Evolutionary conservation across 2,797 vertebrate genomes (phyloP).

Genomic region (Anabas testudineus): DNA sequence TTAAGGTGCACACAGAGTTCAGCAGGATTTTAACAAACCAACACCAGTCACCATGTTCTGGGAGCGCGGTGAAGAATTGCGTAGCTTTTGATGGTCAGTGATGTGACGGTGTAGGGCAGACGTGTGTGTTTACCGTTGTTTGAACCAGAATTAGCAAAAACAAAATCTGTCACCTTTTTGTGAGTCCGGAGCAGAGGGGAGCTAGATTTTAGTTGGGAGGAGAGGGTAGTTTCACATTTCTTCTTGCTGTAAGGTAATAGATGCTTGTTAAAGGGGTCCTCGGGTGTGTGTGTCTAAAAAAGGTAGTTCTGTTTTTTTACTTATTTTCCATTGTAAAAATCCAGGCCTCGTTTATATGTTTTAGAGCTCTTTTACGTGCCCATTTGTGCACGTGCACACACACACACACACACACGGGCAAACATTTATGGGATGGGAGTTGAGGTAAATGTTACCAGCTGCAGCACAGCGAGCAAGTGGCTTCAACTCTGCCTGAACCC

Average conservation of each 20-base stretch:
- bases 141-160: constrained; percentile 43
- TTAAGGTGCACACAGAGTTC: constrained; percentile 56
- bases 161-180: constrained; percentile 42
- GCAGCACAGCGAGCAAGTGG: constrained; percentile 72
- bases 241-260: constrained; percentile 61
- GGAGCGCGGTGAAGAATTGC: constrained; percentile 37
- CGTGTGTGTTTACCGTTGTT: constrained; percentile 43
- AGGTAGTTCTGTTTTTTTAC: constrained; percentile 57
- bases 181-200: constrained; percentile 32
- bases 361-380: constrained; percentile 53
- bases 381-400: constrained; percentile 24
- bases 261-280: constrained; percentile 70
- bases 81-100: constrained; percentile 46
- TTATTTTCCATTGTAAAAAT: constrained; percentile 78
- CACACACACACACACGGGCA: constrained; percentile 32
- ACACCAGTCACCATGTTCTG: constrained; percentile 42
- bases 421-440: constrained; percentile 65
- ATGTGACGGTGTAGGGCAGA: constrained; percentile 32
- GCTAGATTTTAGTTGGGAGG: constrained; percentile 21
- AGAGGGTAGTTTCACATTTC: constrained; percentile 60
- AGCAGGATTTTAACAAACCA: constrained; percentile 26
- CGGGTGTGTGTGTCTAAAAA: constrained; percentile 50
- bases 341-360: constrained; percentile 70
- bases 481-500: constrained; percentile 84
- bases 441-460: constrained; percentile 85